Evolutionary conservation across 2,888 invertebrate species (phyloP), one percentile per base, ranked within the genome.

Genomic region (Oscheius sp.): DNA sequence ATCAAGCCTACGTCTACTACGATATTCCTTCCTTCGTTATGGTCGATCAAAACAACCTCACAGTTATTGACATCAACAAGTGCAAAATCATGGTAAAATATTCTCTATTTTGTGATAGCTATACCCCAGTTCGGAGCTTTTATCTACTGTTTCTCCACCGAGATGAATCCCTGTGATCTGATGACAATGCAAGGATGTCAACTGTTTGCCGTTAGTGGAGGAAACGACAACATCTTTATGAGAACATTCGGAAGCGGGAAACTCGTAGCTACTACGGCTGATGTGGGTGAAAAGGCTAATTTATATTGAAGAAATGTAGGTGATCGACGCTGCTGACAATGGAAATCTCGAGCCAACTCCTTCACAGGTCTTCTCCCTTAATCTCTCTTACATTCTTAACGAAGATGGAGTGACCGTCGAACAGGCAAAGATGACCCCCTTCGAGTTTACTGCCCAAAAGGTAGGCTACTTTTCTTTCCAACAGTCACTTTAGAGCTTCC

Each of bases 31-130:
- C 73, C 17, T 74, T 69, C 59, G 74, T 71, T 20, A 54, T 77
- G 28, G 71, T 77, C 59, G 71, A 72, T 12, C 62, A 56, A 9
- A 63, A 74, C 33, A 51, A 62, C 33, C 67, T 74, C 17, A 65
- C 71, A 32, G 71, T 73, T n/a, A 63, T 77, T 17, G 73, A 77
- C 41, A 62, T 77, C 32, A 71, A 59, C 33, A 65, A 77, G 49
- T 77, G 77, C 70, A 77, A 77, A 71, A 74, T 74, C 54, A 68
- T 77, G 71, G 77, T 77, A n/a, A 67, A 9, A 9, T 68, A 44
- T 9, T 20, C 24, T 3, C 14, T 2, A 33, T 28, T 32, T 28
- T 28, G 6, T 26, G 3, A 33, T 17, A 30, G n/a, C n/a, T 2
- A 2, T 4, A 47, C 50, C 73, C 28, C 64, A 77, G 77, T 74